These are phyloP conservation scores for Ophioninae sp. DNA, from an alignment of 2,888 invertebrate species.

Conservation along the genomic window DNA sequence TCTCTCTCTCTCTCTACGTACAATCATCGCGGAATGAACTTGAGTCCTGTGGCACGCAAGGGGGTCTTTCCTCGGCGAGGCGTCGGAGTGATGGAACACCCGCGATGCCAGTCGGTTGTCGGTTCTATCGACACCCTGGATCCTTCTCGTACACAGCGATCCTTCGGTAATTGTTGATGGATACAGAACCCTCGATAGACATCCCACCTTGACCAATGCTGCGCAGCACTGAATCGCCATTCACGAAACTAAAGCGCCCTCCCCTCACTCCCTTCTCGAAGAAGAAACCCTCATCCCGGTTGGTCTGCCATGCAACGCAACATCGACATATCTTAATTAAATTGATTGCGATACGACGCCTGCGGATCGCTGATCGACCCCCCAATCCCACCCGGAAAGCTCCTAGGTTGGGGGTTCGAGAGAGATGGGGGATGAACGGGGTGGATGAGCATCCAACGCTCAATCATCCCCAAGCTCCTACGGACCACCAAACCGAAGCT, in stretches of 20 bases:
- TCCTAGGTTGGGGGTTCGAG: no score
- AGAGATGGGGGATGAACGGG: no score
- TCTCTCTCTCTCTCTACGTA: background rate
- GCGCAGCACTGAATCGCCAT: slow-evolving; percentile 29
- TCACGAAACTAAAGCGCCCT: slow-evolving; percentile 18
- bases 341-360: slow-evolving; percentile 67
- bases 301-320: slow-evolving; percentile 14
- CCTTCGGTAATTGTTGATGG: slow-evolving; percentile 66
- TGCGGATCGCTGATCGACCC: slow-evolving; percentile 64
- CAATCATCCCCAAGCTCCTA: slow-evolving; percentile 61
- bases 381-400: background rate
- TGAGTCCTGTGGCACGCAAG: background rate
- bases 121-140: background rate
- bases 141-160: slow-evolving; percentile 26
- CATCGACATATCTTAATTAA: slow-evolving; percentile 67
- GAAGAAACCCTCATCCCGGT: background rate
- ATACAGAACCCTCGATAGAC: slow-evolving; percentile 53
- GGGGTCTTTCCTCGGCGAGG: slow-evolving; percentile 25
- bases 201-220: slow-evolving; percentile 37
- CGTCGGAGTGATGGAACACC: slow-evolving; percentile 55
- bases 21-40: slow-evolving; percentile 28
- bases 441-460: slow-evolving; percentile 39
- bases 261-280: background rate
- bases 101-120: slow-evolving; percentile 16
- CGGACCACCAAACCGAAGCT: background rate